Base-by-base conservation (phyloP, 2,888 invertebrate species). In the Drosophila quasianomalipes region DNA sequence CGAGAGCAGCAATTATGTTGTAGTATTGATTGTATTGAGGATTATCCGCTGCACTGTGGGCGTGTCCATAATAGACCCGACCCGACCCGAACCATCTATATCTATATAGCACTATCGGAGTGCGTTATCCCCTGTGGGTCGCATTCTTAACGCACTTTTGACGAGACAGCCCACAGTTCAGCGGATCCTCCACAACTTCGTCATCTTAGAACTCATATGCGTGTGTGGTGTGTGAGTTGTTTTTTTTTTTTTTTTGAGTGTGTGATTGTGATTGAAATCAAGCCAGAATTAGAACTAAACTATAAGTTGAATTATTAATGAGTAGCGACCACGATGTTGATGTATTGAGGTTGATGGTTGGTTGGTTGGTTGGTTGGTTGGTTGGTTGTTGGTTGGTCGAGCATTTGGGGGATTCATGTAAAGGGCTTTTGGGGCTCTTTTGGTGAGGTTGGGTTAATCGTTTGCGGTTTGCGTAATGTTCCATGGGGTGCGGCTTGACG, bases 151-250 rank as follows among this genome's bases (percentile, higher is more conserved):
- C 52, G 59, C 70, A 58, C 16, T 3, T 14, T 37, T 7, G n/a
- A 69, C 71, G 66, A 72, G 68, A 73, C 70, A 78, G 78, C 65
- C 70, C 88, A 79, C 76, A 79, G 59, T 75, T 70, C 28, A 69
- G 70, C 73, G 72, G 70, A 44, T 62, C 59, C 63, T 66, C 67
- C 54, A 75, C 78, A 81, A 86, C 82, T 74, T 89, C 73, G 89
- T 90, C 85, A 85, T 76, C 70, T 89, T 76, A 78, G 76, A 81
- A 83, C 71, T 86, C 54, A 39, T 47, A 47, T 39, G 39, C 57
- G 28, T 39, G 55, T 55, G n/a, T n/a, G 28, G 28, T 39, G 37
- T 37, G 14, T 9, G 28, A 37, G 37, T 19, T 54, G 33, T 2
- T 54, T 10, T 55, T 35, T 35, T 14, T 22, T 22, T 30, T 6